Base-by-base conservation (phyloP, 2,888 invertebrate genomes). In the Cerceris ruficornis region DNA sequence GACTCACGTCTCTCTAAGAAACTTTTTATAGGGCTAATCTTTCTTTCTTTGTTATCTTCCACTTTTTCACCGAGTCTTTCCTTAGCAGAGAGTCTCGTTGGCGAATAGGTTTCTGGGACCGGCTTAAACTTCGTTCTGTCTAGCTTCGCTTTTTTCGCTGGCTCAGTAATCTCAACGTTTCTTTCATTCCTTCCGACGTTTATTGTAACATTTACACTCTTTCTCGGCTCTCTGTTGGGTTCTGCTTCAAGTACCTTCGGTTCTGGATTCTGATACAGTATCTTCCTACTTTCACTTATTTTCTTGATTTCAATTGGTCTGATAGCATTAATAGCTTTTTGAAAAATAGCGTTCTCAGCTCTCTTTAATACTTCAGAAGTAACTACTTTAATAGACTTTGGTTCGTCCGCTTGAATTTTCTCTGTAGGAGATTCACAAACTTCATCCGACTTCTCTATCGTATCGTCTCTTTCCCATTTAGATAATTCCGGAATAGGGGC, bases 341-440 rank as follows among this genome's bases (percentile, higher is more conserved):
- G 96, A 91, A 98, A 97, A 86, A 98, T 96, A 0, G 97, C 98
- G 91, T 98, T 98, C 93, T 98, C 98, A 1, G 98, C 98, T 83
- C 97, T 94, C 90, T 98, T 98, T 64, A 98, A 93, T 6, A 98
- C 97, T 92, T 98, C 98, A 17, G 96, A 96, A 0, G 98, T 97
- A 0, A 95, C 93, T 54, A 96, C 95, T 93, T 96, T 96, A 6
- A 87, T 86, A 0, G 86, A 85, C 64, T 91, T 91, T 0, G 83
- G 78, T 2, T 91, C 90, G 17, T 91, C 91, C 5, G 80, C 69
- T n/a, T 76, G 79, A 67, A 79, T 77, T 17, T 89, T 89, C 2
- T 84, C 89, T 49, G 93, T 93, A 14, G 93, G 92, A 39, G 93
- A 93, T 87, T 94, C 94, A 15, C 94, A 94, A 0, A 93, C 93